Conservation (phyloP, 2,888 invertebrate species). For the Tipula lateralis region DNA sequence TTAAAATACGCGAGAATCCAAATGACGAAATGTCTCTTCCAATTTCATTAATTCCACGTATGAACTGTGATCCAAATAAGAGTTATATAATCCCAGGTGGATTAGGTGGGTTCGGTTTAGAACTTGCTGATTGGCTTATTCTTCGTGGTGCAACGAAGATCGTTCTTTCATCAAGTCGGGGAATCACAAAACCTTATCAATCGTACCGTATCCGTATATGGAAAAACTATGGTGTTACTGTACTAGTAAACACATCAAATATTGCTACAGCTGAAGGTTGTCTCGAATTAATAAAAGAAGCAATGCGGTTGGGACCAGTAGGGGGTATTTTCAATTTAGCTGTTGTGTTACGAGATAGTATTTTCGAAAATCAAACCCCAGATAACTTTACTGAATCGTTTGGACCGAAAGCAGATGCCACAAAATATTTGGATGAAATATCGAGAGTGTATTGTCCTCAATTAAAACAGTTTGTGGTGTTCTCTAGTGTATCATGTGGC, state of each 20-base stretch:
- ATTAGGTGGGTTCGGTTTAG: slow-evolving; percentile 88
- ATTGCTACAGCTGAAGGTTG: slow-evolving; percentile 68
- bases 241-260: slow-evolving; percentile 66
- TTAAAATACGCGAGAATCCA: slow-evolving; percentile 45
- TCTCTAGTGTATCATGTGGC: slow-evolving; percentile 88
- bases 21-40: slow-evolving; percentile 40
- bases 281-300: slow-evolving; percentile 59
- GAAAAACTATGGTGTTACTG: slow-evolving; percentile 52
- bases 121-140: slow-evolving; percentile 81
- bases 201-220: slow-evolving; percentile 51
- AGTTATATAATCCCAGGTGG: slow-evolving; percentile 68
- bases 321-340: slow-evolving; percentile 88
- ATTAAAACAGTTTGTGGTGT: slow-evolving; percentile 75
- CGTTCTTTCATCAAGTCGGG: slow-evolving; percentile 74
- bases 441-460: slow-evolving; percentile 56
- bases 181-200: slow-evolving; percentile 79
- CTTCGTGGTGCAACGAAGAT: slow-evolving; percentile 73
- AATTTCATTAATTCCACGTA: slow-evolving; percentile 41
- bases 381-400: slow-evolving; percentile 65
- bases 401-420: slow-evolving; percentile 77
- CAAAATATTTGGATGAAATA: slow-evolving; percentile 66
- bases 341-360: slow-evolving; percentile 68
- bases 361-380: slow-evolving; percentile 70
- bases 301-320: slow-evolving; percentile 61
- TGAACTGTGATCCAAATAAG: slow-evolving; percentile 42